Base-by-base conservation (phyloP, 2,113 vertebrate species). In the Charina bottae region DNA sequence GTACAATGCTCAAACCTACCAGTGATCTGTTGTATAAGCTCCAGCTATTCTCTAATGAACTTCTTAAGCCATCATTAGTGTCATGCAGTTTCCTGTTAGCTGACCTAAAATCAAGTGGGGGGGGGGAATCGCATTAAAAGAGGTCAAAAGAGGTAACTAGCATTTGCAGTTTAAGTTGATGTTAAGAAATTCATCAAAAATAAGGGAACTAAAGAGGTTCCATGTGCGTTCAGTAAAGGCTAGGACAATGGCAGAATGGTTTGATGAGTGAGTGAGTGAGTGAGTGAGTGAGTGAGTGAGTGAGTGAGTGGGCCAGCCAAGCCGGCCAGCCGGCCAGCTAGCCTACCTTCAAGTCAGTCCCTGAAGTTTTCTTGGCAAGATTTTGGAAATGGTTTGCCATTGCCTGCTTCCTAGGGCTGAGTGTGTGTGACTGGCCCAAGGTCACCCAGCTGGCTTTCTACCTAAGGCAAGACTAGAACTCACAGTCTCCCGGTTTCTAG, bases 61-160 rank as follows among this genome's bases (percentile, higher is more conserved):
- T 97, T 87, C 98, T 97, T 46, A 99, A 97, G 46, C 98, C 97
- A 72, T 99, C 98, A 0, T 99, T 99, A 95, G 98, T 99, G 97
- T 99, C 98, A 90, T 98, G 98, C 15, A 99, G 96, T 93, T 98
- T 99, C 95, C 98, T 97, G 91, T 99, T 99, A 90, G 98, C 98
- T 94, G 97, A 98, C 86, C 98, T 99, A 90, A 95, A 93, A 19
- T 53, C 21, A 94, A n/a, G n/a, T n/a, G n/a, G n/a, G n/a, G n/a
- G n/a, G n/a, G n/a, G n/a, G n/a, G n/a, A n/a, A 49, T 49, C 54
- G 55, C 92, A 91, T 0, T 94, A 6, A 11, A 94, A 19, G 1
- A 58, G 1, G 23, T 55, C 53, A 92, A 85, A 42, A 42, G 2
- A 3, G 42, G 42, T 42, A 60, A 3, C 88, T 72, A 92, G 62